phyloP scores from a whole-genome alignment of 2,888 invertebrate species.

The Trichopoda pennipes region DNA sequence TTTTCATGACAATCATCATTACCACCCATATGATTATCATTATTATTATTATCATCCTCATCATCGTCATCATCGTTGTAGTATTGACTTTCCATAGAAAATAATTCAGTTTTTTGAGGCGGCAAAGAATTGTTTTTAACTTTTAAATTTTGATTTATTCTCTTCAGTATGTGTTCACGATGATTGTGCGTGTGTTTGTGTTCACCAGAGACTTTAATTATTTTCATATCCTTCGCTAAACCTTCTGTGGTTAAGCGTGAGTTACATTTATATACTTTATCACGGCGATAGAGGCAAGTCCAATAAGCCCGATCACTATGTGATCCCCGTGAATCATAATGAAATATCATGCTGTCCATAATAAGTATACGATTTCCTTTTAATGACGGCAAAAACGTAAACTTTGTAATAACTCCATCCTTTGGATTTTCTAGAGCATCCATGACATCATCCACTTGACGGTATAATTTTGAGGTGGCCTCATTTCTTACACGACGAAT shows the following conservation, averaged over 20 bases:
- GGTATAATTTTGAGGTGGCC: constrained; percentile 57
- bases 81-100: constrained; percentile 39
- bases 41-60: too few species aligned
- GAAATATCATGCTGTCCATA: constrained; percentile 74
- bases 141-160: constrained; percentile 58
- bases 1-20: constrained; percentile 19
- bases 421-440: constrained; percentile 59
- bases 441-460: constrained; percentile 63
- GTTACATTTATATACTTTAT: constrained; percentile 74
- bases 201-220: constrained; percentile 74
- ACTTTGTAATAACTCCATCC: constrained; percentile 71
- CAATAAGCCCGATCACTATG: constrained; percentile 75
- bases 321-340: constrained; percentile 75
- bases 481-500: constrained; percentile 45
- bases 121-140: constrained; percentile 20
- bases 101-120: constrained; percentile 20
- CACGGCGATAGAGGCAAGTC: constrained; percentile 74
- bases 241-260: constrained; percentile 74
- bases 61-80: constrained; percentile 29
- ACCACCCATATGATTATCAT: neutral
- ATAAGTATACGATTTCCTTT: constrained; percentile 77
- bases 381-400: constrained; percentile 75
- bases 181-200: constrained; percentile 73
- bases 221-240: constrained; percentile 69
- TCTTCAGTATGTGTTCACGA: constrained; percentile 51